Percentiles rank a stretch among this genome's conserved stretches.
phyloP scores from a whole-genome alignment of 2,888 invertebrate species.

The Hemicrepidius hirtus region DNA sequence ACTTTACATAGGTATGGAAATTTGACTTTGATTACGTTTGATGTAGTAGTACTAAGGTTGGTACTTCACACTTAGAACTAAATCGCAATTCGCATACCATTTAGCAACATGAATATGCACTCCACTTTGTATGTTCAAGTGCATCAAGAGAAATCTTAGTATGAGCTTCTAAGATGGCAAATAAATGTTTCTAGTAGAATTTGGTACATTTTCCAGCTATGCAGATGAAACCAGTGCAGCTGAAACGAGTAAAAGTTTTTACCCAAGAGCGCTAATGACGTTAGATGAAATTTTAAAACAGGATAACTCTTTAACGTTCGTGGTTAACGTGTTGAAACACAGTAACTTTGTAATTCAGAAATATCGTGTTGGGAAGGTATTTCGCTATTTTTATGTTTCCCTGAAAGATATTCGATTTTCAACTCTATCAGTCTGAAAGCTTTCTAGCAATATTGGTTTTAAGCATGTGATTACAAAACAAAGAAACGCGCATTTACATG shows the following conservation, averaged over 20 bases:
- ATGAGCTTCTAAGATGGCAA: conserved; percentile 10
- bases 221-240: conserved; percentile 7
- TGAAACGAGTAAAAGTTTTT: not conserved
- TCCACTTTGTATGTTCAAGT: conserved; percentile 28
- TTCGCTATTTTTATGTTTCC: conserved; percentile 49
- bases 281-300: conserved; percentile 21
- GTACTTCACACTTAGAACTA: conserved; percentile 22
- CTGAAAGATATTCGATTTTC: conserved; percentile 50
- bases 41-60: conserved; percentile 25
- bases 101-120: conserved; percentile 39
- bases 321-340: conserved; percentile 36
- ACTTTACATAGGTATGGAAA: conserved; percentile 3
- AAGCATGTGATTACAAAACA: conserved; percentile 51
- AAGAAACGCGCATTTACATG: conserved; percentile 39
- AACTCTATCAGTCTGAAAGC: conserved; percentile 54
- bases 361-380: conserved; percentile 52
- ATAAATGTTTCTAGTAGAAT: conserved; percentile 1
- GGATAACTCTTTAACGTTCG: conserved; percentile 14
- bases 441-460: conserved; percentile 52
- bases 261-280: conserved; percentile 8
- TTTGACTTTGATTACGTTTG: conserved; percentile 5
- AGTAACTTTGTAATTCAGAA: conserved; percentile 49
- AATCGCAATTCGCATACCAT: conserved; percentile 40
- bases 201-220: not conserved
- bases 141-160: conserved; percentile 15